A percentile compares a stretch with the other conserved stretches of the same genome.
These are phyloP conservation scores for Aphidoletes aphidimyza DNA, from an alignment of 2,888 invertebrate species.

Conservation along the genomic window DNA sequence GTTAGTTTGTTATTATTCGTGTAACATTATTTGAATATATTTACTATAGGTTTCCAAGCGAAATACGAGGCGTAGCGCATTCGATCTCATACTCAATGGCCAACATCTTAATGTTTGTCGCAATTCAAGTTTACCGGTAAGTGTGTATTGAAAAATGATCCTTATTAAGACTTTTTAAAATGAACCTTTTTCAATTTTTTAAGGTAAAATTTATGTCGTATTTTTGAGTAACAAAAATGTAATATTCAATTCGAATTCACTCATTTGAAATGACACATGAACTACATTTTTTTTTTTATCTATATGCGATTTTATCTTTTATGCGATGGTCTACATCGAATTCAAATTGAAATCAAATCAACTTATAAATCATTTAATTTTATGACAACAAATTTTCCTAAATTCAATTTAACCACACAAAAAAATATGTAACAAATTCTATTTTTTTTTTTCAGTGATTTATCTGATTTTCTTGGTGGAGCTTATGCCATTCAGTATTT, in stretches of 20 bases:
- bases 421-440: too few relatives aligned
- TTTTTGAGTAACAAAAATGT: too few relatives aligned
- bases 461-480: conserved; percentile 65
- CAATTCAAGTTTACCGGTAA: conserved; percentile 68
- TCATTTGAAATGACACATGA: background rate
- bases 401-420: background rate
- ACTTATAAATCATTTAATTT: too few relatives aligned
- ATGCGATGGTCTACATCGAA: too few relatives aligned
- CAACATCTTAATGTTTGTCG: conserved; percentile 70
- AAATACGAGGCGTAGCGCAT: conserved; percentile 72
- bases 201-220: too few relatives aligned
- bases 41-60: conserved; percentile 72
- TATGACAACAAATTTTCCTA: background rate
- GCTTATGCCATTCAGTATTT: conserved; percentile 70
- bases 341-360: too few relatives aligned
- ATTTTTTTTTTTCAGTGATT: conserved; percentile 58
- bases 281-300: background rate
- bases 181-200: too few relatives aligned
- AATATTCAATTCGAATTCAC: background rate
- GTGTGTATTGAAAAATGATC: background rate
- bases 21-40: too few relatives aligned
- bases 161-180: too few relatives aligned
- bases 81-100: conserved; percentile 71
- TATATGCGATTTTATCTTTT: too few relatives aligned
- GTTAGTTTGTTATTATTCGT: too few relatives aligned